Conservation (phyloP, 2,113 vertebrate genomes). For the Cololabis saira region DNA sequence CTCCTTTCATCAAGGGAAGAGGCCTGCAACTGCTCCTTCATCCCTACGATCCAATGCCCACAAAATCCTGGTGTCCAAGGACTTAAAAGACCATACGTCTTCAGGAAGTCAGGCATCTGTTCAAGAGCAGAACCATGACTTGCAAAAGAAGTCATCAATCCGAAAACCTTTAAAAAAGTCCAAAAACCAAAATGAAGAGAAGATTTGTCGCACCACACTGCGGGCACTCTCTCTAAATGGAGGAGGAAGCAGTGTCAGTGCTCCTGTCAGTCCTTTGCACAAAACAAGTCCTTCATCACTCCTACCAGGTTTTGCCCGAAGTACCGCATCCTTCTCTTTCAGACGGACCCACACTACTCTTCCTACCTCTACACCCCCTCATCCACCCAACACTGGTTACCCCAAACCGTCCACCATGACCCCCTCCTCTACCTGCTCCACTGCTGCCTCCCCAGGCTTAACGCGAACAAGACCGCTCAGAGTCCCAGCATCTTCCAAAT, state of each 20-base stretch:
- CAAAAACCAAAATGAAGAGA: slow-evolving; percentile 80
- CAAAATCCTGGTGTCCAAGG: slow-evolving; percentile 16
- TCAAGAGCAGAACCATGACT: slow-evolving; percentile 70
- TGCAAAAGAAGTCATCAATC: slow-evolving; percentile 53
- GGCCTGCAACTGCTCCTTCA: slow-evolving; percentile 19
- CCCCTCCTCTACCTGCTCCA: background rate
- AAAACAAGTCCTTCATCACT: slow-evolving; percentile 50
- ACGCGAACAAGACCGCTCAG: slow-evolving; percentile 32
- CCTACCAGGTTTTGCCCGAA: slow-evolving; percentile 85
- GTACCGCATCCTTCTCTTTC: slow-evolving; percentile 89
- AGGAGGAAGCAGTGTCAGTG: slow-evolving; percentile 49
- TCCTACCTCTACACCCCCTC: background rate
- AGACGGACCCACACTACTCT: slow-evolving; percentile 69
- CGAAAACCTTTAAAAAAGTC: slow-evolving; percentile 75
- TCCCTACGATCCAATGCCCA: slow-evolving; percentile 27
- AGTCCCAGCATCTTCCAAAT: slow-evolving; percentile 23
- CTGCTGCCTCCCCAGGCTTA: slow-evolving; percentile 1
- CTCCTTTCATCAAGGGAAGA: slow-evolving; percentile 19
- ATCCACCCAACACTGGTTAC: slow-evolving; percentile 2
- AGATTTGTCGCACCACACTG: slow-evolving; percentile 83
- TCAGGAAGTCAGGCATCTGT: slow-evolving; percentile 52
- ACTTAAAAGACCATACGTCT: slow-evolving; percentile 52
- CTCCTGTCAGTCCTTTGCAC: slow-evolving; percentile 41
- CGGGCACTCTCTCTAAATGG: slow-evolving; percentile 57
- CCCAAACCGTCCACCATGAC: slow-evolving; percentile 9